Base-by-base conservation (phyloP, 2,888 invertebrate species). In the Cataglyphis livida region DNA sequence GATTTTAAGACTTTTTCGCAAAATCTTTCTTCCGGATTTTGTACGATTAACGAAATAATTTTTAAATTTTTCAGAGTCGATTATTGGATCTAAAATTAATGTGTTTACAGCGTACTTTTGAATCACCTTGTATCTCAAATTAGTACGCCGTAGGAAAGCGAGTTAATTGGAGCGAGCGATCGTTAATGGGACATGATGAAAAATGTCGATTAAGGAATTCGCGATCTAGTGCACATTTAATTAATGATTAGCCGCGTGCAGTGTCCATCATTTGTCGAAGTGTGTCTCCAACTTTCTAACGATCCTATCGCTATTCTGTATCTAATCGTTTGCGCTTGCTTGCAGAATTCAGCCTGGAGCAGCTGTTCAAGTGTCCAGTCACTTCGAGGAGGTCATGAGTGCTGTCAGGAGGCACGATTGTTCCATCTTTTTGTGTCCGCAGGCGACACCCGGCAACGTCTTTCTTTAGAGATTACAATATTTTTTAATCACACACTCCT, bases 381-480 rank as follows among this genome's bases (percentile, higher is more conserved):
- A 97, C 93, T 96, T 97, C 83, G 96, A 96, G 68, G 97, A 97
- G 94, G 97, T 97, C 74, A 97, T 97, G 96, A 96, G 96, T 15
- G 97, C 97, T 84, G 96, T 97, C 89, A 96, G 96, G 88, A 95
- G 95, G 92, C 96, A 96, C 95, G 96, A 97, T 94, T 97, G 97
- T 94, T 95, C 95, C 64, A 95, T 95, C 90, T 97, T 97, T 95
- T 93, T 94, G 81, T 97, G 97, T 93, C 93, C 91, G 44, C 94
- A 93, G 87, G 93, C 87, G 83, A 94, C 89, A 89, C 92, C 92
- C 21, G 89, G 90, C 35, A 93, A 91, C 73, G 87, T 93, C 71
- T 93, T 93, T 86, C 82, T 87, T 61, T 90, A 84, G 83, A 65
- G 25, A 15, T 35, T 9, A 35, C 7, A 38, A n/a, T 38, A 18